A percentile compares a stretch with the other conserved stretches of the same genome.
Evolutionary conservation across 2,113 vertebrate genomes (phyloP).

Genomic region (Chascanopsetta lugubris): DNA sequence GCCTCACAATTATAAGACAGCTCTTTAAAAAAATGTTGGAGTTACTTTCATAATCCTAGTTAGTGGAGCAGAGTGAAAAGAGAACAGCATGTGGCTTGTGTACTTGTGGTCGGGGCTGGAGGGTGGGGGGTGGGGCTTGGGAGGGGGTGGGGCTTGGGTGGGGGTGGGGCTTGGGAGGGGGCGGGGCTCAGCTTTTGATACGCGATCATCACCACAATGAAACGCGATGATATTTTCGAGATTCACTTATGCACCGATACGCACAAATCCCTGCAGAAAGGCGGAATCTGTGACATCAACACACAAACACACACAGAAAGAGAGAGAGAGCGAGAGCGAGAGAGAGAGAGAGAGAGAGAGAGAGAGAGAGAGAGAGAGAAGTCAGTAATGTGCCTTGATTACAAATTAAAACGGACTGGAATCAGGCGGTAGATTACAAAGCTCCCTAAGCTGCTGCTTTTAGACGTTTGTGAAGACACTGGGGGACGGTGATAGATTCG

Average conservation of each 20-base stretch:
- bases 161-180: too few relatives aligned
- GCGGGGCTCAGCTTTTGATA: conserved; percentile 22
- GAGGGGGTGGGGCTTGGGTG: too few relatives aligned
- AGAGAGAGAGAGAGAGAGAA: not conserved
- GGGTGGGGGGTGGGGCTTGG: too few relatives aligned
- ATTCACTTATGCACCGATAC: conserved; percentile 2
- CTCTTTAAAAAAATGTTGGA: conserved; percentile 9
- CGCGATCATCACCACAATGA: conserved; percentile 21
- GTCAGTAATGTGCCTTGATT: conserved; percentile 45
- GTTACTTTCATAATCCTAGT: conserved; percentile 8
- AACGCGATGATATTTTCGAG: not conserved
- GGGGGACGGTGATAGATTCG: conserved; percentile 49
- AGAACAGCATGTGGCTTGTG: not conserved
- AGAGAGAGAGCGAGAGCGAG: not conserved
- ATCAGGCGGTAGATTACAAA: conserved; percentile 58
- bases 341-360: not conserved
- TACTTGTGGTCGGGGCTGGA: not conserved
- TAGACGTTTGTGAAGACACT: conserved; percentile 49
- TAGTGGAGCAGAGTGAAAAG: not conserved
- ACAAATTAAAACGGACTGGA: conserved; percentile 58
- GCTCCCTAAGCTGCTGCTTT: conserved; percentile 48
- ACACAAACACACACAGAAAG: conserved; percentile 16
- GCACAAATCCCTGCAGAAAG: conserved; percentile 17
- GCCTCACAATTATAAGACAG: too few relatives aligned
- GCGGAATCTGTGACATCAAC: conserved; percentile 29